phyloP scores from a whole-genome alignment of 2,113 vertebrate genomes.

The Recurvirostra avosetta region DNA sequence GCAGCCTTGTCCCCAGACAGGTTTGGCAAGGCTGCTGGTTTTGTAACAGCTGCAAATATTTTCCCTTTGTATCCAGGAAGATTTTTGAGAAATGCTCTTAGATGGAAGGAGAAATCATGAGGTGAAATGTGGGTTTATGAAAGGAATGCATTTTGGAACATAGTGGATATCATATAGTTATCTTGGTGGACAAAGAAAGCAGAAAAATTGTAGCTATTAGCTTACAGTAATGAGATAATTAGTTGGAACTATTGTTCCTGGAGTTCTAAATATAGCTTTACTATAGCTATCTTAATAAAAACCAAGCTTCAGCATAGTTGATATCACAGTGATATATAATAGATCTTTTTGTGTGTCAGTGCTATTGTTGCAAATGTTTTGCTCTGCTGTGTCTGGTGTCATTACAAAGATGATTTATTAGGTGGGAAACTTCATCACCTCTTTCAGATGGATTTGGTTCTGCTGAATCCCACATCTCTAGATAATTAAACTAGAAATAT shows the following conservation, averaged over 20 bases:
- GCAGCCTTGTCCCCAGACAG: background rate
- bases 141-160: background rate
- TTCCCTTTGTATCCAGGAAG: background rate
- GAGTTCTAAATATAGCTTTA: constrained; percentile 1
- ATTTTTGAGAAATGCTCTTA: background rate
- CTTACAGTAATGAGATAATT: background rate
- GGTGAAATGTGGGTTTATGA: background rate
- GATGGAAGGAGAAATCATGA: background rate
- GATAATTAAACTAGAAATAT: background rate
- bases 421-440: background rate
- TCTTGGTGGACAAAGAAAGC: background rate
- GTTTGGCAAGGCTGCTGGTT: background rate
- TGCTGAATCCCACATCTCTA: background rate
- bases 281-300: background rate
- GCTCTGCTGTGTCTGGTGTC: background rate
- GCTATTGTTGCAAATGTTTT: constrained; percentile 4
- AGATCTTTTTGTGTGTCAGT: background rate
- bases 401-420: background rate
- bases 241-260: background rate
- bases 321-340: background rate
- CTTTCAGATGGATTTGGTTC: background rate
- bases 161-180: background rate
- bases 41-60: background rate
- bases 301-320: background rate
- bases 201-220: background rate